Evolutionary conservation across 2,113 vertebrate genomes (phyloP).

Genomic region (Terrapene triunguis): DNA sequence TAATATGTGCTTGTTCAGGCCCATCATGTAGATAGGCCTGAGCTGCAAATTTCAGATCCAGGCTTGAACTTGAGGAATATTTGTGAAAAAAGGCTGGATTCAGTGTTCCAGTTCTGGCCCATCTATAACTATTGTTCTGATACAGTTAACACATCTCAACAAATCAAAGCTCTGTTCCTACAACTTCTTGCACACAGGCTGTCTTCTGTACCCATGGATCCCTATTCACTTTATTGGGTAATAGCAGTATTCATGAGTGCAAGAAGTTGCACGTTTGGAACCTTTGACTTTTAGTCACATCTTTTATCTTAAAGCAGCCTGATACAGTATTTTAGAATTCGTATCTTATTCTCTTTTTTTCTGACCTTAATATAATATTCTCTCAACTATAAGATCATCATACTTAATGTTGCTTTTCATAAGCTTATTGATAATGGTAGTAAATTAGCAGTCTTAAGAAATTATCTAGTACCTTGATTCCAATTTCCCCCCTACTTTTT

Average conservation of each 20-base stretch:
- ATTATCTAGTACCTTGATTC: background rate
- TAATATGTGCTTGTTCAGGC: background rate
- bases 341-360: background rate
- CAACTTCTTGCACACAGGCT: background rate
- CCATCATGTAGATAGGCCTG: background rate
- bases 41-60: background rate
- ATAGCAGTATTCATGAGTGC: background rate
- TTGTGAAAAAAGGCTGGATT: background rate
- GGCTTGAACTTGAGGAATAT: background rate
- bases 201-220: background rate
- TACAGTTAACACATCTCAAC: background rate
- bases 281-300: background rate
- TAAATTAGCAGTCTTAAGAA: background rate
- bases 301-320: conserved; percentile 6
- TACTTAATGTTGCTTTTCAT: background rate
- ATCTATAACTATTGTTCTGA: background rate
- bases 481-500: background rate
- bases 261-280: conserved; percentile 1
- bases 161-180: conserved; percentile 3
- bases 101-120: background rate
- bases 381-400: background rate
- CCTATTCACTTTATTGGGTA: background rate
- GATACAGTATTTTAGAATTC: background rate
- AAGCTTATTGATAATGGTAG: background rate
- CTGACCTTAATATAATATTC: background rate